Evolutionary conservation across 2,113 vertebrate genomes (phyloP), one percentile per base, ranked within the genome.

Genomic region (Erinaceus europaeus): DNA sequence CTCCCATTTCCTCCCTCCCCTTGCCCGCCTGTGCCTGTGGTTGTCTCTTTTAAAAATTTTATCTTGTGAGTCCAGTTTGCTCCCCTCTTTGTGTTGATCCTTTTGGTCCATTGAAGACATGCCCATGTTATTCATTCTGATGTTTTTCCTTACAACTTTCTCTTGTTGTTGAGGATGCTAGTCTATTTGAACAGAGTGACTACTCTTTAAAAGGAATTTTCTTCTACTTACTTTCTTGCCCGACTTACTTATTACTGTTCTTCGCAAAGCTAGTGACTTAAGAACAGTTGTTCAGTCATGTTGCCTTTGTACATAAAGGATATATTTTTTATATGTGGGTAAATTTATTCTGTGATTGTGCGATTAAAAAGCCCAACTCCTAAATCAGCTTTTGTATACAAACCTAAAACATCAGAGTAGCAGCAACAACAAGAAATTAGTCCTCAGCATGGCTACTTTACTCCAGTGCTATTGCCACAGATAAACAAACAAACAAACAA

Each of bases 11-110:
- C 73, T 40, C 38, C 21, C 27, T 44, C 42, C 23, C 29, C 6
- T 81, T 42, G 21, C 32, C 15, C 32, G 79, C 62, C n/a, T 53
- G 3, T 71, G 74, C 61, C 72, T 80, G 40, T 74, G 55, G 64
- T 76, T 72, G 20, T 67, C 48, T 91, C 34, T 89, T 83, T 80
- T 72, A 4, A 77, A 93, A 88, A n/a, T 86, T 65, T 88, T 77
- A 81, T 76, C 59, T 78, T 72, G 32, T 65, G 75, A 73, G 52
- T 84, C 69, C 36, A 50, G 64, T 84, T 87, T 81, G 17, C 34
- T 90, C 83, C 88, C 57, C 29, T 69, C 18, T 76, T 86, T 40
- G 32, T 29, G 23, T 12, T 13, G n/a, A 74, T 52, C n/a, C 34
- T 88, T 90, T 74, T 62, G 36, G 48, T 73, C 15, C 5, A 40